These are phyloP conservation scores for Hirudo medicinalis DNA, from an alignment of 1,140 invertebrate species.

Conservation along the genomic window DNA sequence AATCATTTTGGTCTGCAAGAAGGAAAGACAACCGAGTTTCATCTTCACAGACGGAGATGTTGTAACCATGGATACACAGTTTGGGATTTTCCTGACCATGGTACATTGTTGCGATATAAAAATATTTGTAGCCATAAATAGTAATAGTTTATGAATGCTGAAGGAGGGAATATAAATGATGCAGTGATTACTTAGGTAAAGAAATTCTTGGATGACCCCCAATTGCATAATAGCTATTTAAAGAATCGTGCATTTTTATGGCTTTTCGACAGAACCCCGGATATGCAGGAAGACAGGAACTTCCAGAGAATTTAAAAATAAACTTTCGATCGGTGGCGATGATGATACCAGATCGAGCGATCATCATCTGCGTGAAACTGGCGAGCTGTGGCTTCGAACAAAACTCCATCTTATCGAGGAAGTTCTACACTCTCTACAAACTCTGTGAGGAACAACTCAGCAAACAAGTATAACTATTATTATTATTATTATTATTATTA, in stretches of 20 bases:
- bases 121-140: not conserved
- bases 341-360: conserved; percentile 96
- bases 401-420: conserved; percentile 82
- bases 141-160: not conserved
- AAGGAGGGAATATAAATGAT: not conserved
- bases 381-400: conserved; percentile 90
- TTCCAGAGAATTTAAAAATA: conserved; percentile 95
- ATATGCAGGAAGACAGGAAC: conserved; percentile 84
- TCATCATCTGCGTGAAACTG: conserved; percentile 89
- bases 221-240: not conserved
- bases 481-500: too few species aligned
- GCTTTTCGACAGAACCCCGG: conserved; percentile 58
- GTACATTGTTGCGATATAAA: not conserved
- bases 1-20: conserved; percentile 78
- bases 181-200: not conserved
- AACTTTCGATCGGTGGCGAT: conserved; percentile 93
- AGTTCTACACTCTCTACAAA: conserved; percentile 92
- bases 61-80: conserved; percentile 84
- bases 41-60: conserved; percentile 84
- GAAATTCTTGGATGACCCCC: not conserved
- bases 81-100: conserved; percentile 95
- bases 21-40: conserved; percentile 71
- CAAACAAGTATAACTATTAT: conserved; percentile 86
- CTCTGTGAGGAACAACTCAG: conserved; percentile 91
- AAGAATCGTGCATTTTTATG: not conserved